Conservation (phyloP, 1,140 invertebrate genomes). For the Drosophila sucinea region DNA sequence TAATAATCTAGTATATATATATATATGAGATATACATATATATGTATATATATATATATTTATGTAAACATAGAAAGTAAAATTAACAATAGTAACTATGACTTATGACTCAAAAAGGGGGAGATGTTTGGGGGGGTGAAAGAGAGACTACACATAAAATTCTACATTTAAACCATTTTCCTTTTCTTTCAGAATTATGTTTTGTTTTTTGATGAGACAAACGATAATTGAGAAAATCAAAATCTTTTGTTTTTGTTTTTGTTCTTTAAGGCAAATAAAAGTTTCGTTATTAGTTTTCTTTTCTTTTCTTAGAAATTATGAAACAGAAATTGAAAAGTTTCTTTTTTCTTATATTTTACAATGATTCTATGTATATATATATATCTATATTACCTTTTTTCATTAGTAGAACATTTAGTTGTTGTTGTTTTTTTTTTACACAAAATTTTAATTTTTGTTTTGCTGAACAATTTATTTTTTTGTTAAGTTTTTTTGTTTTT, state of each 20-base stretch:
- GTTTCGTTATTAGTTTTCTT: conserved; percentile 80
- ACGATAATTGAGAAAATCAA: conserved; percentile 18
- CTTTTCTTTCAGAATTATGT: conserved; percentile 45
- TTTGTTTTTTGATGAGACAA: background rate
- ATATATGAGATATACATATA: conserved; percentile 35
- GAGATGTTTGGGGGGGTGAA: background rate
- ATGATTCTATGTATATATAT: conserved; percentile 37
- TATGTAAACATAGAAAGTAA: conserved; percentile 52
- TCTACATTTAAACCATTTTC: conserved; percentile 45
- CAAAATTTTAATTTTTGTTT: conserved; percentile 29
- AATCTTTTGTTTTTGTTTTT: conserved; percentile 42
- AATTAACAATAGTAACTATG: conserved; percentile 81
- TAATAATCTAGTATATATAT: conserved; percentile 75
- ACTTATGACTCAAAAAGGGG: conserved; percentile 54
- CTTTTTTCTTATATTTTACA: conserved; percentile 35
- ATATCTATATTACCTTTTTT: background rate
- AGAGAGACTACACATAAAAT: conserved; percentile 54
- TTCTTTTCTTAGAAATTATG: conserved; percentile 5
- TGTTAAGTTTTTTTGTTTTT: conserved; percentile 53
- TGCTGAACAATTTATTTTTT: conserved; percentile 58
- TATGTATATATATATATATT: background rate
- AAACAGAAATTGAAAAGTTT: conserved; percentile 6
- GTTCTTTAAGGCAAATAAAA: conserved; percentile 81
- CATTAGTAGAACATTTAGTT: conserved; percentile 15
- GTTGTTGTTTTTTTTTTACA: conserved; percentile 22